phyloP scores from a whole-genome alignment of 2,888 invertebrate species.

The Tubiluchus corallicola region DNA sequence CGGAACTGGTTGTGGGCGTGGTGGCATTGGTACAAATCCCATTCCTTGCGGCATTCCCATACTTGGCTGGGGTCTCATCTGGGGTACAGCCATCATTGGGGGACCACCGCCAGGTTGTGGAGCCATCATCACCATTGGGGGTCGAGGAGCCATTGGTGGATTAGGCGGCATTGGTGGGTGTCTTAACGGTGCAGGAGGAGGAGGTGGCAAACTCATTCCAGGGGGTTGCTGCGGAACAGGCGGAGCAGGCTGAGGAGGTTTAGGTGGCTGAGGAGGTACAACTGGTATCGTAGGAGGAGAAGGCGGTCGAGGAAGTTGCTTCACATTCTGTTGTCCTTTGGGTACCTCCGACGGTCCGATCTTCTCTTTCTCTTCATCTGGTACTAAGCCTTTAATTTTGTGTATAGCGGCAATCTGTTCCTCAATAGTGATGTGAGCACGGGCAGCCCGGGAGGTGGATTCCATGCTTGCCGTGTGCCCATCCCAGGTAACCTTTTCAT shows the following conservation, averaged over 20 bases:
- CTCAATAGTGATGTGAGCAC: slow-evolving; percentile 84
- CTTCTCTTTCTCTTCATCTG: slow-evolving; percentile 90
- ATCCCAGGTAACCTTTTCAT: slow-evolving; percentile 87
- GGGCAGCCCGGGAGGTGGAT: slow-evolving; percentile 76
- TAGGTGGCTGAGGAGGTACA: slow-evolving; percentile 16
- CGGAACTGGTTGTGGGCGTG: slow-evolving; percentile 9
- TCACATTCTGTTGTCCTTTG: slow-evolving; percentile 9
- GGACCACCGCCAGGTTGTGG: slow-evolving; percentile 15
- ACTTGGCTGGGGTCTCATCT: too few species aligned
- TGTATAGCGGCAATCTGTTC: slow-evolving; percentile 96
- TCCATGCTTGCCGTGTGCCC: slow-evolving; percentile 93
- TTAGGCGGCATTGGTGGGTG: slow-evolving; percentile 17
- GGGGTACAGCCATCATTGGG: too few species aligned
- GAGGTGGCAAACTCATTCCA: slow-evolving; percentile 14
- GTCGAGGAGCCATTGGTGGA: slow-evolving; percentile 14
- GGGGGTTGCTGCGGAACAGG: slow-evolving; percentile 26
- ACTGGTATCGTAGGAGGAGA: slow-evolving; percentile 12
- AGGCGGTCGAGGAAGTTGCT: too few species aligned
- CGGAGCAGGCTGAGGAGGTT: slow-evolving; percentile 23
- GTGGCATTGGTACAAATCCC: too few species aligned
- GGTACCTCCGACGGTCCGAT: slow-evolving; percentile 49
- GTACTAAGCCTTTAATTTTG: slow-evolving; percentile 77
- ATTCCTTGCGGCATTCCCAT: too few species aligned
- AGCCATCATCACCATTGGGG: slow-evolving; percentile 7
- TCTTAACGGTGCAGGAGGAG: slow-evolving; percentile 17